Evolutionary conservation across 2,797 vertebrate species (phyloP).

Genomic region (Lophotriccus pileatus): DNA sequence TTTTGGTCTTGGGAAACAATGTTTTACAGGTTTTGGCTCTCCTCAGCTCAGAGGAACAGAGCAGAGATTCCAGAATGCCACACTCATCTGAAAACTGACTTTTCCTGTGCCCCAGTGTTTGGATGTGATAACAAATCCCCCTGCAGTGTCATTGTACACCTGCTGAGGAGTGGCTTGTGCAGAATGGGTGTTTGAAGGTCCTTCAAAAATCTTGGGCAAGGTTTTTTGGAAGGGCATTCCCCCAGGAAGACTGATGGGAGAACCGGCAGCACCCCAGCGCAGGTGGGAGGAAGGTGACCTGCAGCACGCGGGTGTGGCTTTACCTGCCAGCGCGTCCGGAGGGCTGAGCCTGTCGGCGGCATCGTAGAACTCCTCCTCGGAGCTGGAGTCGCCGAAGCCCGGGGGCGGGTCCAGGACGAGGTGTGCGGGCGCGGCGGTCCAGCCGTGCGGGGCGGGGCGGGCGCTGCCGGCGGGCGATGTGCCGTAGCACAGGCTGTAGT

Average conservation of each 20-base stretch:
- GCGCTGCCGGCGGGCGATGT: constrained; percentile 75
- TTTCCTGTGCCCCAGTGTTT: not conserved
- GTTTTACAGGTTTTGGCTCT: not conserved
- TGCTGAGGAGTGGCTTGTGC: not conserved
- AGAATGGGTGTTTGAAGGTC: not conserved
- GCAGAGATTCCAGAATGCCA: not conserved
- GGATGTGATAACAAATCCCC: not conserved
- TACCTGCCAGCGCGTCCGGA: constrained; percentile 69
- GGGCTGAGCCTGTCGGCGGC: constrained; percentile 88
- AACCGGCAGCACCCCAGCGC: too few species aligned
- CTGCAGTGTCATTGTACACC: not conserved
- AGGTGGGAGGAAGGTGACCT: not conserved
- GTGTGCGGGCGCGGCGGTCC: not conserved
- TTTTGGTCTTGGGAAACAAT: not conserved
- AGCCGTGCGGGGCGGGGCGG: not conserved
- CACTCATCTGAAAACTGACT: not conserved
- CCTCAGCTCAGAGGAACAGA: not conserved
- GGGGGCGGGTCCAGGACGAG: constrained; percentile 81
- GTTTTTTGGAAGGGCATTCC: not conserved
- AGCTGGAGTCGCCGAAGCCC: constrained; percentile 91
- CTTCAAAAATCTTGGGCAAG: not conserved
- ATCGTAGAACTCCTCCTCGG: constrained; percentile 95
- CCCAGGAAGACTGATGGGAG: fast-evolving
- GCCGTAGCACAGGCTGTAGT: constrained; percentile 86
- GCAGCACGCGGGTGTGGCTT: not conserved